Base-by-base conservation (phyloP, 2,888 invertebrate species). In the Zaprionus bogoriensis region DNA sequence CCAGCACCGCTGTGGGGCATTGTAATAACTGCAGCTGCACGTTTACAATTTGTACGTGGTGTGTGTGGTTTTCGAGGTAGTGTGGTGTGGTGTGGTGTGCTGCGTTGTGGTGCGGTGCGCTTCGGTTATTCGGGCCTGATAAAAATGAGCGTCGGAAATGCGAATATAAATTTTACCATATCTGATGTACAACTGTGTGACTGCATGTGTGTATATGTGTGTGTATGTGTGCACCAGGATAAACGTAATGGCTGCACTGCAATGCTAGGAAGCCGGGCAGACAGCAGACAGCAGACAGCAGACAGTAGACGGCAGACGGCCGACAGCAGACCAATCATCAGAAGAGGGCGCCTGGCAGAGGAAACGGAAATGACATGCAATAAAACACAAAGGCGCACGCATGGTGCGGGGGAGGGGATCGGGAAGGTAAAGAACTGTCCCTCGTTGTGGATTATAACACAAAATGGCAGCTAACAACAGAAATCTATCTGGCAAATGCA, bases 311-410 rank as follows among this genome's bases (percentile, higher is more conserved):
- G 65, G 46, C 30, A 28, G 69, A 41, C 25, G 42, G 30, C 27
- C 20, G 42, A 12, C 55, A 63, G 73, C 68, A 76, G 76, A 83
- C 82, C 86, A 84, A 87, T 87, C 87, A 87, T 83, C 87, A 78
- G 67, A 81, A 72, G 71, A 32, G 23, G 25, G 14, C 12, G 30
- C 30, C 12, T 17, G 42, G n/a, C 41, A 67, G 46, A 79, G 89
- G 89, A 89, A 87, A 77, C 88, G 89, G 89, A 89, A 89, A 88
- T 89, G 89, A 77, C 86, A 86, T 85, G 89, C 78, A 89, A 89
- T 89, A 89, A 89, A 89, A 88, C 89, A 89, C 85, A 85, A 88
- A 88, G 82, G 69, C 72, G 62, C 74, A 84, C 72, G 74, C 82
- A 78, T 66, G 41, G 58, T 23, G 50, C 42, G 39, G 48, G 32